phyloP scores from a whole-genome alignment of 2,797 vertebrate genomes.

The Poeciliopsis turneri region DNA sequence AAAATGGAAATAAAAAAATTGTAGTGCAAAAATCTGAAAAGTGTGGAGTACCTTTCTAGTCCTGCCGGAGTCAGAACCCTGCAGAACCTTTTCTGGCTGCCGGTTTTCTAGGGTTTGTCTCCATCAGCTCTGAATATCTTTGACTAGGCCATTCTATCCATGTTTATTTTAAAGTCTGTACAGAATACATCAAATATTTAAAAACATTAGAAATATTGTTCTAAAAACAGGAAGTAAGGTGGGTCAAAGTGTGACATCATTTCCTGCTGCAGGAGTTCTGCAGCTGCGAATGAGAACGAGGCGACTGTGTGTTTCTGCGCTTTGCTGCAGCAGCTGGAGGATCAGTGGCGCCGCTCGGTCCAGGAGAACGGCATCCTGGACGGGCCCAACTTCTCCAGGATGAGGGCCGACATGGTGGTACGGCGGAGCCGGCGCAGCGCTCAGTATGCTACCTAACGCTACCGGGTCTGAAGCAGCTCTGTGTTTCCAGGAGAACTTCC shows the following conservation, averaged over 20 bases:
- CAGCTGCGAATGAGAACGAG: conserved; percentile 36
- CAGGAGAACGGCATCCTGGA: conserved; percentile 45
- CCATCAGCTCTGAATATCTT: neutral
- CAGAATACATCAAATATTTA: too few species aligned
- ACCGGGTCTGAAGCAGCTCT: neutral
- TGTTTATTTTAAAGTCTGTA: neutral
- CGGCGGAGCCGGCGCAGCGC: neutral
- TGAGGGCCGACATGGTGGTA: conserved; percentile 54
- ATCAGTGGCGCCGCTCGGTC: conserved; percentile 23
- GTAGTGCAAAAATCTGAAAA: neutral
- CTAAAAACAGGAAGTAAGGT: too few species aligned
- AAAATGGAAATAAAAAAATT: neutral
- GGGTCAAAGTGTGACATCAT: neutral
- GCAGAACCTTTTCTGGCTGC: neutral
- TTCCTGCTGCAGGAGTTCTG: conserved; percentile 43
- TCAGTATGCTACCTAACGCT: neutral
- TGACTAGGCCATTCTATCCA: neutral
- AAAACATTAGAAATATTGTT: too few species aligned
- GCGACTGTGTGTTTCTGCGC: conserved; percentile 19
- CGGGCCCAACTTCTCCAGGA: conserved; percentile 46
- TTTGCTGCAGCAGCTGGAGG: conserved; percentile 35
- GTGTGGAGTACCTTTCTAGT: neutral
- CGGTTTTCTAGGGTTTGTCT: neutral
- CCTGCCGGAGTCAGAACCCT: neutral
- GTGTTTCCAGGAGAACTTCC: conserved; percentile 40